These are phyloP conservation scores for Glyphotaelius pellucidus DNA, from an alignment of 2,888 invertebrate species.

Conservation along the genomic window DNA sequence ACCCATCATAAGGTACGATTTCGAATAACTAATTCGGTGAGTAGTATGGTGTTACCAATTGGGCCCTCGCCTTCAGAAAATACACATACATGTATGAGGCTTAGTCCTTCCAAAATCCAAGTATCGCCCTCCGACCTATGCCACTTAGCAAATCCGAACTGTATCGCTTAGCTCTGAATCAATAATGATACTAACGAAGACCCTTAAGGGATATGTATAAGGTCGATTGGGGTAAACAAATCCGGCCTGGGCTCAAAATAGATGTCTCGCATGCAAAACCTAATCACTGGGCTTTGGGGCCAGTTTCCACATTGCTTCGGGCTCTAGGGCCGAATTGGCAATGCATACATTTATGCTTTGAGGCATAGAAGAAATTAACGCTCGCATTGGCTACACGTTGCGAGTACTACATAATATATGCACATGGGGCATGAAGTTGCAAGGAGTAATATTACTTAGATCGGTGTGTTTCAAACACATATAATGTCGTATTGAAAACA, in stretches of 20 bases:
- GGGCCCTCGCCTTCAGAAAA: neutral
- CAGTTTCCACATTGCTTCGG: neutral
- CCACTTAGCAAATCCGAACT: conserved; percentile 2
- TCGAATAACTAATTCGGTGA: neutral
- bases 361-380: neutral
- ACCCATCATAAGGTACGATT: no score
- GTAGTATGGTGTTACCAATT: neutral
- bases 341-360: conserved; percentile 14
- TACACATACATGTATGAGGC: neutral
- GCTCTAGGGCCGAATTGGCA: neutral
- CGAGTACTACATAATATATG: neutral
- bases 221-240: conserved; percentile 2
- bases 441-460: neutral
- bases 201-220: neutral
- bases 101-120: neutral
- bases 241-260: neutral
- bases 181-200: neutral
- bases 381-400: neutral
- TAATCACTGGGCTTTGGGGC: neutral
- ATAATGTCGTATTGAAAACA: no score
- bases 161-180: neutral
- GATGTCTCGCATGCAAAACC: neutral
- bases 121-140: neutral
- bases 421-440: neutral
- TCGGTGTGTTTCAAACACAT: neutral